phyloP scores from a whole-genome alignment of 1,140 invertebrate species.

The Halesus radiatus region DNA sequence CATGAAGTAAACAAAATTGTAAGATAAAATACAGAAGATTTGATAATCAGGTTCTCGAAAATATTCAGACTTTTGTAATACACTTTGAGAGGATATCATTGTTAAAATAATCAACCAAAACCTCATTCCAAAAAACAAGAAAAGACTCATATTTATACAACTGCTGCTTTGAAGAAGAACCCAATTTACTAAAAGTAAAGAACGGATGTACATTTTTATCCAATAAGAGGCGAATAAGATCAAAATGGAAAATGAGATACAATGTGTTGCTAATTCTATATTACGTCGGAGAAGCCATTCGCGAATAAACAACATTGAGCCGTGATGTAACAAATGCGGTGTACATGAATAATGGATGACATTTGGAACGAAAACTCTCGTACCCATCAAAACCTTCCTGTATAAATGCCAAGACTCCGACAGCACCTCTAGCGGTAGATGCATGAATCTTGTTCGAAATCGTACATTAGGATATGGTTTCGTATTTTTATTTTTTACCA shows the following conservation, averaged over 20 bases:
- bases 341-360: constrained; percentile 49
- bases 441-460: no score
- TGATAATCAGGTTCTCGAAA: neutral
- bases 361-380: neutral
- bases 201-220: constrained; percentile 23
- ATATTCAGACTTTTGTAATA: no score
- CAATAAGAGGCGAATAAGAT: constrained; percentile 8
- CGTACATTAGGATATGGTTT: no score
- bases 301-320: neutral
- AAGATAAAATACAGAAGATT: neutral
- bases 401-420: no score
- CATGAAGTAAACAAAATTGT: neutral
- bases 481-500: no score
- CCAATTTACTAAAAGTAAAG: constrained; percentile 21
- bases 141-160: constrained; percentile 12
- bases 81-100: neutral
- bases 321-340: constrained; percentile 40
- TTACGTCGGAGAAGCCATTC: constrained; percentile 6
- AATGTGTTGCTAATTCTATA: neutral
- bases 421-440: no score
- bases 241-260: constrained; percentile 13
- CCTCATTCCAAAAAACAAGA: constrained; percentile 4
- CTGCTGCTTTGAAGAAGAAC: constrained; percentile 6
- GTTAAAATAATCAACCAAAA: constrained; percentile 23
- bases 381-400: no score